Evolutionary conservation across 1,140 invertebrate genomes (phyloP).

Genomic region (Anastrepha ludens): DNA sequence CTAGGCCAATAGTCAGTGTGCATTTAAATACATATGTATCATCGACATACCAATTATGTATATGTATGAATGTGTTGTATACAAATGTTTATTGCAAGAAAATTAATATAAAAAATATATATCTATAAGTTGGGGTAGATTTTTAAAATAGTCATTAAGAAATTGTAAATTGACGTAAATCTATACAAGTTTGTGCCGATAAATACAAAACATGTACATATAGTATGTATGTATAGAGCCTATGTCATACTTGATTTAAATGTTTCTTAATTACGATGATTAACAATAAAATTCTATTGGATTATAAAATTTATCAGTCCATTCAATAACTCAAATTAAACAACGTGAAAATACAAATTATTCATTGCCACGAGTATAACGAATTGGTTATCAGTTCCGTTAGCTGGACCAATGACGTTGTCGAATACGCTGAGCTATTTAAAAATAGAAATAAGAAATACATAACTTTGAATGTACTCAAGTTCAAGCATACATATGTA

Average conservation of each 20-base stretch:
- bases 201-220: neutral
- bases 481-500: neutral
- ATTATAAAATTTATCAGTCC: too few species aligned
- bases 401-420: conserved; percentile 20
- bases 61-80: too few species aligned
- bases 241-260: neutral
- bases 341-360: conserved; percentile 11
- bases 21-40: too few species aligned
- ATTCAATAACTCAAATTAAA: neutral
- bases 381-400: neutral
- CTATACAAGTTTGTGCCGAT: neutral
- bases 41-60: too few species aligned
- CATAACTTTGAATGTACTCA: neutral
- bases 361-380: neutral
- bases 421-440: neutral
- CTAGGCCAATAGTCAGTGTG: too few species aligned
- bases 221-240: neutral
- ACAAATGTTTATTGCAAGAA: too few species aligned
- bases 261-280: neutral
- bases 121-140: too few species aligned
- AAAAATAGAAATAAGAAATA: conserved; percentile 5
- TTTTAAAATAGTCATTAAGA: neutral
- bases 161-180: neutral
- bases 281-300: neutral
- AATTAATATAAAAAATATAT: too few species aligned